Base-by-base conservation (phyloP, 2,797 vertebrate genomes). In the Acanthornis magna region DNA sequence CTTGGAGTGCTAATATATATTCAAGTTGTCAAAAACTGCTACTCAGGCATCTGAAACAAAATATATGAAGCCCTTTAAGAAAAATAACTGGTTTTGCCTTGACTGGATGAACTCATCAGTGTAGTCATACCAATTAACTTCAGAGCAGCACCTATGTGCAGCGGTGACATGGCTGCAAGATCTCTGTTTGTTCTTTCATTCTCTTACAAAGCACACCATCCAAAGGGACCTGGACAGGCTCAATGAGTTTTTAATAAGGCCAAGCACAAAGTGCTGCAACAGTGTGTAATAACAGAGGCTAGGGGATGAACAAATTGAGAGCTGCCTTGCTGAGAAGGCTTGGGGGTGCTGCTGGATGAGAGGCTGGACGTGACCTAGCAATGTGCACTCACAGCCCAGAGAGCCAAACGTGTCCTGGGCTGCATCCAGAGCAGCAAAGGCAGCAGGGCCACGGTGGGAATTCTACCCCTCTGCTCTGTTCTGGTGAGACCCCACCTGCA, bases 341-440 rank as follows among this genome's bases (percentile, higher is more conserved):
- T 71, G 18, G 2, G 19, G 10, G 1, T 42, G 11, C 7, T 71
- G 26, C 7, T 50, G 57, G 18, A 30, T 22, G 10, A 27, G 26
- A 2, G 26, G 12, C 42, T 57, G 18, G 50, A 36, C 34, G 34
- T 42, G 73, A 42, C 18, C 20, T 6, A 8, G 26, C 19, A 3
- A 19, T 34, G 12, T 8, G 17, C 6, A 11, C 50, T 63, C 32
- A 12, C 47, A 86, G 11, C 20, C 40, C 20, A 77, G 42, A 86
- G 6, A 48, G 48, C 9, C 17, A 48, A 51, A 70, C 0, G 2
- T 32, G 3, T 15, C 57, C 17, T 53, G 11, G 19, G 2, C 27
- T 45, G 22, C 27, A 55, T 3, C 13, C 12, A 48, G 9, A 34
- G 7, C 25, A 34, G 16, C 0, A 1, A 14, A 25, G n/a, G 9